Base-by-base conservation (phyloP, 1,140 invertebrate genomes). In the Orussus abietinus region DNA sequence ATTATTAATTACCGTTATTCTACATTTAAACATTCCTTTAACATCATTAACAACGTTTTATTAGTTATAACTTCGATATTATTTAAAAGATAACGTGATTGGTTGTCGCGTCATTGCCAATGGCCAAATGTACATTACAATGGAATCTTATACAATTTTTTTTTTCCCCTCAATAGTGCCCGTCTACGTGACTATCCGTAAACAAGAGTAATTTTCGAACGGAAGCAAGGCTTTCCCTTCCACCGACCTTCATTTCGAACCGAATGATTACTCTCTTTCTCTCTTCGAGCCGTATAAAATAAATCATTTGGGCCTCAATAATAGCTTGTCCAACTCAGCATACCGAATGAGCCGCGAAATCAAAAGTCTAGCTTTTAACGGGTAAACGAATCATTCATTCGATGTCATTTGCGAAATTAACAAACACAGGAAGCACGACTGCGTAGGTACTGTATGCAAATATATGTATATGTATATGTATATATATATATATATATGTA, bases 81-180 rank as follows among this genome's bases (percentile, higher is more conserved):
- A 64, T 65, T 64, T 66, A 66, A 64, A 64, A 66, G 55, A 63
- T 69, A 71, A 71, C 60, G 56, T 71, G 68, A 72, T 71, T 72
- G 68, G 67, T 66, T 71, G 53, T 72, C 70, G 68, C 69, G 64
- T 71, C 61, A 57, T 51, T 64, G 58, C 52, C 59, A 42, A 42
- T 47, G 42, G 42, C 47, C 42, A 45, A 49, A 45, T 45, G 42
- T 49, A 42, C 28, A 38, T n/a, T 42, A 35, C 42, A 45, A 33
- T 35, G 41, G 33, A 42, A 45, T 48, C 32, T 44, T 26, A 19
- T 29, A n/a, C 22, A 33, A 34, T 18, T 38, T 49, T 22, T 38
- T 38, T 35, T 28, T 25, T 18, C 42, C 14, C 3, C 42, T 40
- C 36, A 17, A 29, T 43, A 19, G 39, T 33, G 33, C 43, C 30